Percentiles rank a stretch among this genome's conserved stretches.
These are phyloP conservation scores for Azorinus chamasolen DNA, from an alignment of 2,888 invertebrate genomes.

Conservation along the genomic window DNA sequence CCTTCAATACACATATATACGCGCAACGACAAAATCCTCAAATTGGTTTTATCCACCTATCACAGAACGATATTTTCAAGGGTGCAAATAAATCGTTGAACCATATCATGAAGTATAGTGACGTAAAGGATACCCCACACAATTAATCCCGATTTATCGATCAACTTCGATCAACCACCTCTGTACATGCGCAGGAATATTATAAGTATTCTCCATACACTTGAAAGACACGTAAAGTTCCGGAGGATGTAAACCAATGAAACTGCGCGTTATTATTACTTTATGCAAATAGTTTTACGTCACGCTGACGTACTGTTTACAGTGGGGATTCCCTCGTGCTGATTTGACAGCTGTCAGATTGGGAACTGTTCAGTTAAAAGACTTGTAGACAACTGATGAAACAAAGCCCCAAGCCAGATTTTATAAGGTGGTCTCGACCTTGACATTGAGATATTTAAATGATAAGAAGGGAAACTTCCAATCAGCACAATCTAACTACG, in stretches of 20 bases:
- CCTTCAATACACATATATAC: too few species aligned
- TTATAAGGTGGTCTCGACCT: too few species aligned
- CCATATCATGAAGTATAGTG: constrained; percentile 2
- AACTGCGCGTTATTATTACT: constrained; percentile 38
- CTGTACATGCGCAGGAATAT: constrained; percentile 62
- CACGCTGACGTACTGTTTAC: constrained; percentile 61
- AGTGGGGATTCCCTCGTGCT: constrained; percentile 35
- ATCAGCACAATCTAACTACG: too few species aligned
- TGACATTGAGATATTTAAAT: too few species aligned
- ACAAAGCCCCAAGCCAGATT: too few species aligned
- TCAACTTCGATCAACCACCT: background rate
- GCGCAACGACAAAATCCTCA: constrained; percentile 12
- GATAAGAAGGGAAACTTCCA: too few species aligned
- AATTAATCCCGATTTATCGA: too few species aligned
- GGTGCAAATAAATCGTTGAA: too few species aligned
- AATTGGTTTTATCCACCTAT: constrained; percentile 14
- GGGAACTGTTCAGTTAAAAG: too few species aligned
- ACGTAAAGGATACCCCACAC: constrained; percentile 5
- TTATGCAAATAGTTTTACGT: constrained; percentile 61
- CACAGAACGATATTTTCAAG: constrained; percentile 10
- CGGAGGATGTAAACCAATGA: constrained; percentile 60
- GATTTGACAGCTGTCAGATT: constrained; percentile 14
- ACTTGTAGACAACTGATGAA: too few species aligned
- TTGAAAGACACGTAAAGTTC: constrained; percentile 68
- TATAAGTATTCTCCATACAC: constrained; percentile 53